Evolutionary conservation across 2,113 vertebrate species (phyloP).

Genomic region (Cariama cristata): DNA sequence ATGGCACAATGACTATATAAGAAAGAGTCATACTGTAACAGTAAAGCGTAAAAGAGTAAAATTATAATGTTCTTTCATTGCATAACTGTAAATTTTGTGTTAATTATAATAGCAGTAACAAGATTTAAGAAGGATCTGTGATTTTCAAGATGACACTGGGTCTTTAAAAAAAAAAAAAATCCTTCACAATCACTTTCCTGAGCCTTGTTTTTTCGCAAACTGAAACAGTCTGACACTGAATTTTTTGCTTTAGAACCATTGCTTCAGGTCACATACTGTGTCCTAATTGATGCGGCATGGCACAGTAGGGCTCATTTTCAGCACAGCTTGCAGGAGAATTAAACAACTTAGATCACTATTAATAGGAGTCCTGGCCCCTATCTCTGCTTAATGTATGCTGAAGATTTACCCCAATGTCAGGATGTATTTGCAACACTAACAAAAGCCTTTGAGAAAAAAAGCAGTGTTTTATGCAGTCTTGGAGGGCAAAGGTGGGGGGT

Average conservation of each 20-base stretch:
- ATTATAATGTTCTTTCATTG: not conserved
- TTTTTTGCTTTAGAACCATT: not conserved
- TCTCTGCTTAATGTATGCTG: not conserved
- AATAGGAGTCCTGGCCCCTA: not conserved
- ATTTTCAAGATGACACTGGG: not conserved
- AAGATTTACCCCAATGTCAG: not conserved
- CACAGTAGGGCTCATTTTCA: slow-evolving; percentile 37
- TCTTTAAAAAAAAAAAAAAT: not conserved
- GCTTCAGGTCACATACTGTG: slow-evolving; percentile 1
- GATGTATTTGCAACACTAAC: not conserved
- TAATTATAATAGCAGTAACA: not conserved
- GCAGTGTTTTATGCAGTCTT: not conserved
- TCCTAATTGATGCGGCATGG: not conserved
- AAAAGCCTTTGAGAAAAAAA: not conserved
- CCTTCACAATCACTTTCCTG: not conserved
- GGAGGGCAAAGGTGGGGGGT: not conserved
- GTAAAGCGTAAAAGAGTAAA: not conserved
- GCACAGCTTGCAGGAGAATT: slow-evolving; percentile 32
- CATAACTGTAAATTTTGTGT: not conserved
- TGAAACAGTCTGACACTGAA: not conserved
- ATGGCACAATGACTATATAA: not conserved
- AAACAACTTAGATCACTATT: not conserved
- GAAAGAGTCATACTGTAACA: not conserved
- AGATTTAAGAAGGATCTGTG: not conserved
- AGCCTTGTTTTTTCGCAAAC: not conserved